Conservation (phyloP, 2,888 invertebrate genomes). For the Lasioglossum villosulum region DNA sequence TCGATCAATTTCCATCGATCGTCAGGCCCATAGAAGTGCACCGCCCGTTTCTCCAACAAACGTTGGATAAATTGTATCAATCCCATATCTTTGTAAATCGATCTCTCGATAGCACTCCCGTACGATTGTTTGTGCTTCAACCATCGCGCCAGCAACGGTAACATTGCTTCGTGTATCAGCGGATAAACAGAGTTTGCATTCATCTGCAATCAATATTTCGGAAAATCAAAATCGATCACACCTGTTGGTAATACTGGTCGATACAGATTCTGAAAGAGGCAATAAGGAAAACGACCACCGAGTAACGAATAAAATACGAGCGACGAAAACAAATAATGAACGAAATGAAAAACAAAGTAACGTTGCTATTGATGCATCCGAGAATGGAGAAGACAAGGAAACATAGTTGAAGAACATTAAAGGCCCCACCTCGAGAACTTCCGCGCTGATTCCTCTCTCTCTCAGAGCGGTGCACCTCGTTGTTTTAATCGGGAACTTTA, state of each 20-base stretch:
- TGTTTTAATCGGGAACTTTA: conserved; percentile 82
- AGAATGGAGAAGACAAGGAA: background rate
- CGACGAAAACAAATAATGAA: too few species aligned
- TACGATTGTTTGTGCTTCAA: conserved; percentile 87
- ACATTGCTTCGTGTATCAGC: conserved; percentile 88
- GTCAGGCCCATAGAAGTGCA: conserved; percentile 84
- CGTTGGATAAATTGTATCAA: conserved; percentile 87
- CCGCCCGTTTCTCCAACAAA: conserved; percentile 86
- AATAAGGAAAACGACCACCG: too few species aligned
- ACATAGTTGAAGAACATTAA: background rate
- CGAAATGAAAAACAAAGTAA: background rate
- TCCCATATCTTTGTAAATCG: conserved; percentile 87
- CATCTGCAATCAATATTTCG: conserved; percentile 64
- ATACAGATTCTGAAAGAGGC: too few species aligned
- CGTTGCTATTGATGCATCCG: background rate
- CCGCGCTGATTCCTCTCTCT: conserved; percentile 74
- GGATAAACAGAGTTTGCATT: conserved; percentile 87
- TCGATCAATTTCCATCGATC: conserved; percentile 86
- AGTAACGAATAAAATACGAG: too few species aligned
- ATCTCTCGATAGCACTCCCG: conserved; percentile 85
- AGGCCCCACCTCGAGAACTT: conserved; percentile 75
- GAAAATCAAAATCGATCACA: too few species aligned
- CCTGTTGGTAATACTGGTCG: too few species aligned
- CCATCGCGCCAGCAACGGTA: conserved; percentile 88
- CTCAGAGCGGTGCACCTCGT: conserved; percentile 77